Evolutionary conservation across 2,797 vertebrate species (phyloP).

Genomic region (Uromys caudimaculatus): DNA sequence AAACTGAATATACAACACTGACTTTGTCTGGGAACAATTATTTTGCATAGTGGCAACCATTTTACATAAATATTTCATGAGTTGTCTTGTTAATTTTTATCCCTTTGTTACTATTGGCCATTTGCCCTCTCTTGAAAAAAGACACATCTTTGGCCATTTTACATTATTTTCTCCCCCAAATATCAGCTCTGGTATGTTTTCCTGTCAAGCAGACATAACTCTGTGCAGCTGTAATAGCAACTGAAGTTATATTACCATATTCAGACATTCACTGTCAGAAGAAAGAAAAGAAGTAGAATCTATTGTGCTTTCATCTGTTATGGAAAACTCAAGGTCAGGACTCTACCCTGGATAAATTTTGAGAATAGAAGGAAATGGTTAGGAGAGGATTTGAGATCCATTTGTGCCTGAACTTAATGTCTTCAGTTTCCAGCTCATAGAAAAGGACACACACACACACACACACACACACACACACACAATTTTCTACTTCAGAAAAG

Average conservation of each 20-base stretch:
- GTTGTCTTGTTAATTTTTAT: neutral
- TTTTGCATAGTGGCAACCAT: neutral
- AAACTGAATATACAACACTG: neutral
- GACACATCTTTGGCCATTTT: neutral
- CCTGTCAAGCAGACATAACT: neutral
- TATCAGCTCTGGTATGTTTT: constrained; percentile 41
- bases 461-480: neutral
- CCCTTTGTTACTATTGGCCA: neutral
- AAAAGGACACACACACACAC: neutral
- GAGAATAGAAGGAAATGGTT: neutral
- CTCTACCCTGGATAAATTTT: neutral
- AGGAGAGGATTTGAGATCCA: neutral
- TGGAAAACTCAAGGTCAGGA: neutral
- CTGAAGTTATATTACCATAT: constrained; percentile 31
- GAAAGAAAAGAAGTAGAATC: neutral
- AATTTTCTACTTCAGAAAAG: neutral
- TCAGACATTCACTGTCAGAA: constrained; percentile 35
- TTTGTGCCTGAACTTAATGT: neutral
- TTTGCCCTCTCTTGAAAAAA: neutral
- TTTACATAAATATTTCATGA: neutral
- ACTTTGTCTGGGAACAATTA: neutral
- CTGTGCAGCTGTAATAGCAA: neutral
- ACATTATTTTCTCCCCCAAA: neutral
- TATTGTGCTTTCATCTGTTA: neutral
- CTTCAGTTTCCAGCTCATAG: neutral